Evolutionary conservation across 2,797 vertebrate species (phyloP).

Genomic region (Syncerus caffer): DNA sequence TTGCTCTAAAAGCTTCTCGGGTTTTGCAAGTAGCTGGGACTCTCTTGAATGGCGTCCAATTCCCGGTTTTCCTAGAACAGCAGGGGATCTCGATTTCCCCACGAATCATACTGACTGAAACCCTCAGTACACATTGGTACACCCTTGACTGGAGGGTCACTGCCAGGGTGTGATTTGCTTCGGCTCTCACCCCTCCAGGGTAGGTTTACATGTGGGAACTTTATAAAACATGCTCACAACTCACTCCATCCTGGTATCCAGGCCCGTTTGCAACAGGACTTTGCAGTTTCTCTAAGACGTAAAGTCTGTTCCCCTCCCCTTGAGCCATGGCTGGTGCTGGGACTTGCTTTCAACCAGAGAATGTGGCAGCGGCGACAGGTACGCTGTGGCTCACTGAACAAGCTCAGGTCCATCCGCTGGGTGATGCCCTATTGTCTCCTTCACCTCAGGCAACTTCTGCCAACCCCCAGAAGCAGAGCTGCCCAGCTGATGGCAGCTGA

Average conservation of each 20-base stretch:
- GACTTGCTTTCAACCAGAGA: background rate
- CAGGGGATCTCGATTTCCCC: background rate
- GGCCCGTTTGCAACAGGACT: background rate
- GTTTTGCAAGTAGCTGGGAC: background rate
- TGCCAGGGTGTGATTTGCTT: background rate
- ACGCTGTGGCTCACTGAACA: background rate
- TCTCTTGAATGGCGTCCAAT: background rate
- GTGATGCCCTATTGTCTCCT: background rate
- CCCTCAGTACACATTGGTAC: background rate
- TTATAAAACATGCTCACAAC: background rate
- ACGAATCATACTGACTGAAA: background rate
- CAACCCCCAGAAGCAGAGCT: background rate
- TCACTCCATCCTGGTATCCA: background rate
- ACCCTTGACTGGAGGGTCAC: background rate
- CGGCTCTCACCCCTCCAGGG: background rate
- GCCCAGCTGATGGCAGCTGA: background rate
- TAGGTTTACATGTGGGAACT: background rate
- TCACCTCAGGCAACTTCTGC: background rate
- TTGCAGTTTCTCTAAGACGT: background rate
- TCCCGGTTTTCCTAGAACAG: background rate
- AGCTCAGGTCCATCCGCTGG: background rate
- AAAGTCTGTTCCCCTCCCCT: background rate
- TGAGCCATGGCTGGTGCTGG: background rate
- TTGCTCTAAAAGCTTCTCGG: background rate
- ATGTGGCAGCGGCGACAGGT: background rate